Conservation (phyloP, 2,797 vertebrate species). For the Hydrolagus colliei region DNA sequence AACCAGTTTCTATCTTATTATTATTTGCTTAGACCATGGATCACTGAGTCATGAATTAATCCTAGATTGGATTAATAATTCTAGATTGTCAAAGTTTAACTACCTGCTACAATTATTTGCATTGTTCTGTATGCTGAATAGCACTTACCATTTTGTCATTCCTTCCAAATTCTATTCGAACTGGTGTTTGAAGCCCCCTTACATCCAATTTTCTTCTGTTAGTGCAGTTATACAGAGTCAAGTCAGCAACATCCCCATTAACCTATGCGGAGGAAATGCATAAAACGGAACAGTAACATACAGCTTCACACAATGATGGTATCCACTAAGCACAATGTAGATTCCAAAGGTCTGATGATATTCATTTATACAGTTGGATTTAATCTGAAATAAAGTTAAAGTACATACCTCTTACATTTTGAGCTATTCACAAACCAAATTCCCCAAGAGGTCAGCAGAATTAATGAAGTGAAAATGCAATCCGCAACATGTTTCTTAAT, state of each 20-base stretch:
- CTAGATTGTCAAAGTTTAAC: neutral
- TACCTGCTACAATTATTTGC: neutral
- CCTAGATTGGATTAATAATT: too few species aligned
- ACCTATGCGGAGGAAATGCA: conserved; percentile 46
- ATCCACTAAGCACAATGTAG: neutral
- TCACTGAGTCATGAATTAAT: neutral
- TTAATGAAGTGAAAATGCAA: neutral
- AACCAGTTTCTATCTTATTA: too few species aligned
- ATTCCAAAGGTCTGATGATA: neutral
- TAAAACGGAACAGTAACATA: neutral
- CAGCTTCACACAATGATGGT: neutral
- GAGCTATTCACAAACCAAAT: neutral
- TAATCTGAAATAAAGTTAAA: too few species aligned
- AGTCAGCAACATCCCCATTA: conserved; percentile 47
- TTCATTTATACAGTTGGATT: neutral
- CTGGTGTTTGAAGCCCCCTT: conserved; percentile 47
- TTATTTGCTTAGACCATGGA: too few species aligned
- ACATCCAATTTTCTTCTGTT: conserved; percentile 52
- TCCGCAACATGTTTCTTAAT: too few species aligned
- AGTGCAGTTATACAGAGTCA: conserved; percentile 60
- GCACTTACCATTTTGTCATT: conserved; percentile 48
- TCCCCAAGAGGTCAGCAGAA: neutral
- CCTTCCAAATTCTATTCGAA: conserved; percentile 51
- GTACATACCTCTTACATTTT: neutral
- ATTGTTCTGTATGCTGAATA: neutral